Conservation (phyloP, 2,113 vertebrate species). For the Daboia siamensis region DNA sequence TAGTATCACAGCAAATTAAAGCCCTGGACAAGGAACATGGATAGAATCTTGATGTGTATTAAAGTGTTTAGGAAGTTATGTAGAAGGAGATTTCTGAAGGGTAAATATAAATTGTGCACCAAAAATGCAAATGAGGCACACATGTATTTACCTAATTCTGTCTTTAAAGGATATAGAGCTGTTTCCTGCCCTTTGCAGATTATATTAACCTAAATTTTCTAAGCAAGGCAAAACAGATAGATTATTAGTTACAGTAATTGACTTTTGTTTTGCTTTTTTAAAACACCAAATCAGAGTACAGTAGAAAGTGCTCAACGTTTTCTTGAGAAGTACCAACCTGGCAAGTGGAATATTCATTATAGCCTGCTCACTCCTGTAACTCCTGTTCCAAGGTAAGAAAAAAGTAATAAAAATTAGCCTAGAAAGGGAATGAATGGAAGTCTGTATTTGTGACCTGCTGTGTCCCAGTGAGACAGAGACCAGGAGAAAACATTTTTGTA, state of each 20-base stretch:
- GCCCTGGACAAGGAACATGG: background rate
- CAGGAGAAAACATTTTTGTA: background rate
- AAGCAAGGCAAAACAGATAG: background rate
- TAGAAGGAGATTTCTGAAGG: too few species aligned
- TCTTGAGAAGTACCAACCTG: constrained; percentile 77
- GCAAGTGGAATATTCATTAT: constrained; percentile 87
- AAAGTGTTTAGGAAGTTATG: background rate
- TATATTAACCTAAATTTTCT: background rate
- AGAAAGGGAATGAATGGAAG: background rate
- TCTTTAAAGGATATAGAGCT: background rate
- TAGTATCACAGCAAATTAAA: background rate
- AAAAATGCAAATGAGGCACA: background rate
- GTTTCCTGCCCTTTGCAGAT: background rate
- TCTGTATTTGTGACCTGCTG: background rate
- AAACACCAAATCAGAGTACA: constrained; percentile 79
- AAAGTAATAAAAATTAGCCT: background rate
- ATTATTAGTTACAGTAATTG: background rate
- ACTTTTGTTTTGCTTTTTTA: background rate
- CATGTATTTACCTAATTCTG: background rate
- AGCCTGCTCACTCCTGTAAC: constrained; percentile 76
- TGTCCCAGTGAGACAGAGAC: background rate
- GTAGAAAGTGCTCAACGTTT: constrained; percentile 88
- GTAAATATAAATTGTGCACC: background rate
- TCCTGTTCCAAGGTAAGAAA: constrained; percentile 88
- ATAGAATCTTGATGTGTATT: background rate